phyloP scores from a whole-genome alignment of 2,888 invertebrate genomes.

The Parapristionchus giblindavisi region DNA sequence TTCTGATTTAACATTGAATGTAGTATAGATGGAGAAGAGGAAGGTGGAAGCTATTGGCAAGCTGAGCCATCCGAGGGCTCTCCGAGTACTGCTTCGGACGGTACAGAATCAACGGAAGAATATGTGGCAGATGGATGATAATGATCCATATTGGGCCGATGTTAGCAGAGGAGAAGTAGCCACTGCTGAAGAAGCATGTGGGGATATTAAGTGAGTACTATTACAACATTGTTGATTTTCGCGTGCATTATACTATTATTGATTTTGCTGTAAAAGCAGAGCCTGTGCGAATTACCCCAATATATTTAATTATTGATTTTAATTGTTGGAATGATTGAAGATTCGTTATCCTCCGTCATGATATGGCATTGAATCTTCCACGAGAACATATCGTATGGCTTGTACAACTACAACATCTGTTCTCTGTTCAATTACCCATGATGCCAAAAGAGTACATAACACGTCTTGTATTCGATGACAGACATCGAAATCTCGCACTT shows the following conservation, averaged over 20 bases:
- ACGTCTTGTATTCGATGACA: conserved; percentile 86
- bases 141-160: conserved; percentile 39
- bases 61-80: no score
- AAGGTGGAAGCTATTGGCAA: conserved; percentile 35
- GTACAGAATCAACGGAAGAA: no score
- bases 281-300: background rate
- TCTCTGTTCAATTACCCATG: conserved; percentile 91
- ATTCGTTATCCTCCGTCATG: conserved; percentile 88
- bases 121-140: no score
- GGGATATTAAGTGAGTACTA: conserved; percentile 43
- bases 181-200: conserved; percentile 46
- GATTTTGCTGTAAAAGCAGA: no score
- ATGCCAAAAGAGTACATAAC: conserved; percentile 94
- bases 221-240: no score
- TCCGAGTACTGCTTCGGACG: no score
- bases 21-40: conserved; percentile 13
- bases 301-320: background rate
- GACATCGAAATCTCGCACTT: conserved; percentile 73
- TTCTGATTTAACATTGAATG: no score
- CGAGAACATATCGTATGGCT: conserved; percentile 60
- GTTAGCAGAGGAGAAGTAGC: conserved; percentile 45
- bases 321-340: conserved; percentile 11
- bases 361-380: conserved; percentile 78
- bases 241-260: no score
- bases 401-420: conserved; percentile 64